Evolutionary conservation across 2,797 vertebrate genomes (phyloP), one percentile per base, ranked within the genome.

Genomic region (Notoglanidium macrostoma): DNA sequence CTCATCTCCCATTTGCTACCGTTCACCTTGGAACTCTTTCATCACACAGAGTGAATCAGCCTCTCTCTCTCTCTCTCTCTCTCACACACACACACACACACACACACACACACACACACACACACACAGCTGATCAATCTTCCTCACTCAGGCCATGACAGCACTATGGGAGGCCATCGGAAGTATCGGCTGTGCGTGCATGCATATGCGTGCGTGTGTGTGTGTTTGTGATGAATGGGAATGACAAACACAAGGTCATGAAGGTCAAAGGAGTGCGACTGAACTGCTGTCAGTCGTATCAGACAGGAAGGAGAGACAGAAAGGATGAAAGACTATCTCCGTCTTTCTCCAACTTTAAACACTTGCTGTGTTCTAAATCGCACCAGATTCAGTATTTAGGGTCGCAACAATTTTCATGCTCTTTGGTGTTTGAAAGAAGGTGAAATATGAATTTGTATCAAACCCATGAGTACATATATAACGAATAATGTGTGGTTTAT

Each of bases 211-310:
- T 44, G 89, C 77, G 90, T 8, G 74, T 87, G 90, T 44, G 89
- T 72, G 84, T 61, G 87, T 46, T 86, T 83, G 90, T 95, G 96
- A 96, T 92, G 95, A 94, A 96, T 94, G 94, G 95, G 94, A 93
- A 92, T 93, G 95, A 95, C 96, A 97, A 95, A 95, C 92, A 94
- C 91, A 57, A 92, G 94, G 94, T 94, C 94, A 91, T 89, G 94
- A 94, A 91, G 91, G 93, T 95, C 94, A 94, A 91, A 92, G 85
- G 72, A 80, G 63, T 89, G 87, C 93, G 92, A 91, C 85, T 88
- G 91, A 89, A 92, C 86, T 88, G 68, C 91, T 90, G 91, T 89
- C 91, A 89, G 86, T n/a, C 0, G 61, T 70, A 46, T 65, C 54
- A 15, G 32, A 19, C 26, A 61, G 78, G 78, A 72, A 51, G 80